Conservation (phyloP, 53 echinoderm and acorn worm genomes). For the Paracentrotus lividus region DNA sequence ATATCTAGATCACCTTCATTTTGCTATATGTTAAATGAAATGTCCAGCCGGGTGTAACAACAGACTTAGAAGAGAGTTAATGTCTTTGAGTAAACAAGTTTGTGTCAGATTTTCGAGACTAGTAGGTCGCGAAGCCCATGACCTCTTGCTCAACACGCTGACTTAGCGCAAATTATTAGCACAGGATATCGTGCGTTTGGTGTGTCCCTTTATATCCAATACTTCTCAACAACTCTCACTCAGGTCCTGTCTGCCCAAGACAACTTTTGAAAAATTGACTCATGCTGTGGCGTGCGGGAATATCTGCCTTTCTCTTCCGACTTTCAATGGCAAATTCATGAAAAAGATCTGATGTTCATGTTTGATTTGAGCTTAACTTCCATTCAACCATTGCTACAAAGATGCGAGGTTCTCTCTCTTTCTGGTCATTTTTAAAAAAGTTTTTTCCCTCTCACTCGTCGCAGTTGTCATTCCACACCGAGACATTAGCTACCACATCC, state of each 20-base stretch:
- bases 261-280: not conserved
- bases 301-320: not conserved
- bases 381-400: too few species aligned
- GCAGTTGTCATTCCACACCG: too few species aligned
- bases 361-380: too few species aligned
- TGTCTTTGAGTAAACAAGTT: too few species aligned
- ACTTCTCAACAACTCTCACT: not conserved
- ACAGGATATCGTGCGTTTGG: not conserved
- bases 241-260: not conserved
- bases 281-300: not conserved
- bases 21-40: not conserved
- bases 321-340: not conserved
- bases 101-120: slow-evolving; percentile 13
- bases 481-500: too few species aligned
- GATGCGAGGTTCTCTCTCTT: too few species aligned
- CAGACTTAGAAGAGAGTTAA: not conserved
- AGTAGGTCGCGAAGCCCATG: slow-evolving; percentile 6
- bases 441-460: too few species aligned
- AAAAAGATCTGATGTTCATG: not conserved
- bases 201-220: not conserved
- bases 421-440: too few species aligned
- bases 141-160: slow-evolving; percentile 32
- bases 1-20: not conserved
- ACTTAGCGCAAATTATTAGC: slow-evolving; percentile 45
- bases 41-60: too few species aligned